Evolutionary conservation across 2,888 invertebrate species (phyloP), one percentile per base, ranked within the genome.

Genomic region (Catocala nupta): DNA sequence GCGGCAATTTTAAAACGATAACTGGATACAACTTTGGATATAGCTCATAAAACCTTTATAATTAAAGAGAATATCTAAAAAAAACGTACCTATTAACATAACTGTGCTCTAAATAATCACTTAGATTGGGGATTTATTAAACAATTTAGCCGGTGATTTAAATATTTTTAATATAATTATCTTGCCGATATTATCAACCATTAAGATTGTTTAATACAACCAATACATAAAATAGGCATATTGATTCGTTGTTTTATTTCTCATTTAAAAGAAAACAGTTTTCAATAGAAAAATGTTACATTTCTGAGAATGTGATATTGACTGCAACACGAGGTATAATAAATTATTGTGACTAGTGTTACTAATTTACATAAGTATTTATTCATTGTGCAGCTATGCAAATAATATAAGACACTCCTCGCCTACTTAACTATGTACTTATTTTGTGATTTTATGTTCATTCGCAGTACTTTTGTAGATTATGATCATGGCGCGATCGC

Each of bases 341-440:
- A 59, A 51, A 64, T 70, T 63, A 47, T 62, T 65, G 59, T 56
- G 57, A 65, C 63, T 57, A 48, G 53, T 55, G 47, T 65, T 61
- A 74, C 75, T 70, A 60, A 65, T 68, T 68, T 71, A 60, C 59
- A 45, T 75, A 55, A 34, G 52, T 70, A 62, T 51, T 59, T 65
- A 62, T 77, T 68, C 66, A 65, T 33, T 64, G 55, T 68, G 53
- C 68, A 73, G 63, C 66, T 75, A 73, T 73, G 66, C 58, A 68
- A 65, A 73, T 70, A 71, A 62, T 65, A 66, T 65, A 69, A 58
- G 49, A 56, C 51, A 66, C 65, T 56, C 43, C 36, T 49, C 42
- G 39, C 44, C 34, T 62, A 56, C 49, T 16, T 60, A 52, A 5
- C 13, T 67, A 53, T 39, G 11, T 62, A 51, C 47, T 39, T 70